A percentile compares a stretch with the other conserved stretches of the same genome.
Evolutionary conservation across 1,140 invertebrate species (phyloP).

Genomic region (Hydropsyche tenuis): DNA sequence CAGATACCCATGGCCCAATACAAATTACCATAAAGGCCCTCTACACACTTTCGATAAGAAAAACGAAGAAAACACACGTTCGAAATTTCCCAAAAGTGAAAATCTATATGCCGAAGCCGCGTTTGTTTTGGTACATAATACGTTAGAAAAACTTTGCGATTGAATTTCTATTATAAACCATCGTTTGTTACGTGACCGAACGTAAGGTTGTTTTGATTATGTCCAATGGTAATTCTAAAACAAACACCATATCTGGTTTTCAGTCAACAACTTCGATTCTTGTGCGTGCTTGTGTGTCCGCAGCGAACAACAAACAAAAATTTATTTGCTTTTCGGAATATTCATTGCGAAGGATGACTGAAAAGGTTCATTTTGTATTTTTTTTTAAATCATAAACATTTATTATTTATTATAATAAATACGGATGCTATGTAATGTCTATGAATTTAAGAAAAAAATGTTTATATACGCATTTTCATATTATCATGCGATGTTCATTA

Average conservation of each 20-base stretch:
- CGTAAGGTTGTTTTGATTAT: constrained; percentile 19
- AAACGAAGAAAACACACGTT: neutral
- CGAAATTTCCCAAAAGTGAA: neutral
- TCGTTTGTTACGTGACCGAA: constrained; percentile 7
- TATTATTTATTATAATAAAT: neutral
- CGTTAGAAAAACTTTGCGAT: too few relatives aligned
- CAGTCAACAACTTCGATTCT: constrained; percentile 13
- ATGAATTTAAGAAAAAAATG: neutral
- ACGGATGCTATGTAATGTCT: neutral
- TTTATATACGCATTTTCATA: neutral
- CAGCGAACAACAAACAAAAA: constrained; percentile 9
- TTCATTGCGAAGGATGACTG: constrained; percentile 4
- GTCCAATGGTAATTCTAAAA: constrained; percentile 21
- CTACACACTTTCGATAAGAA: too few relatives aligned
- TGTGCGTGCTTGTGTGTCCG: neutral
- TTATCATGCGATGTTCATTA: constrained; percentile 22
- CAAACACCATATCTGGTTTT: constrained; percentile 20
- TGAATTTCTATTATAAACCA: too few relatives aligned
- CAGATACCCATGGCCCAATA: constrained; percentile 32
- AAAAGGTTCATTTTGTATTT: neutral
- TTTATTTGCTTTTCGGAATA: neutral
- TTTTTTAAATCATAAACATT: neutral
- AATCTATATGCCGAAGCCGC: too few relatives aligned
- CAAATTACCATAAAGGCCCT: constrained; percentile 33
- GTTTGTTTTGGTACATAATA: too few relatives aligned